phyloP scores from a whole-genome alignment of 2,888 invertebrate genomes.

The Eustalomyia histrio region DNA sequence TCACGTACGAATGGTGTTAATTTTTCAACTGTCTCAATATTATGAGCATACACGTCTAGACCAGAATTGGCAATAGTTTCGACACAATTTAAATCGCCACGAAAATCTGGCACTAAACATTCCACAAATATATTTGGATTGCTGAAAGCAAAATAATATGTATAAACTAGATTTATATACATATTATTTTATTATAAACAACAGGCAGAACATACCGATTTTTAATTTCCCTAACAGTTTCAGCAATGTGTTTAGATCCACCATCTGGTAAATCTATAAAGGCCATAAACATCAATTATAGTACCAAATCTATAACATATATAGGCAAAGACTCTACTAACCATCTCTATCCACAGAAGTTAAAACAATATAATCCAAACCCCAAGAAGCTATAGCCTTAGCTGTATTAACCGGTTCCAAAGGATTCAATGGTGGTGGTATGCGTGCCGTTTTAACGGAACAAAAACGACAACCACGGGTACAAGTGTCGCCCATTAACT shows the following conservation, averaged over 20 bases:
- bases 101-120: constrained; percentile 97
- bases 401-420: constrained; percentile 96
- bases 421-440: constrained; percentile 93
- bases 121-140: constrained; percentile 94
- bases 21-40: constrained; percentile 97
- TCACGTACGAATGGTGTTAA: constrained; percentile 96
- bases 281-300: not conserved
- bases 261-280: constrained; percentile 92
- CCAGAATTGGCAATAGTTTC: constrained; percentile 88
- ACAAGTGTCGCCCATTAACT: constrained; percentile 99
- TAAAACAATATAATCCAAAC: constrained; percentile 96
- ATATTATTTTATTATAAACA: not conserved
- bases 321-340: constrained; percentile 75
- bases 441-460: constrained; percentile 96
- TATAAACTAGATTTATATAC: not conserved
- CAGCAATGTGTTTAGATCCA: constrained; percentile 95
- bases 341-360: constrained; percentile 99
- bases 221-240: constrained; percentile 94
- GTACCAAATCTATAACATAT: not conserved
- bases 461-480: constrained; percentile 99
- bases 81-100: constrained; percentile 88
- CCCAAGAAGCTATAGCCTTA: constrained; percentile 94
- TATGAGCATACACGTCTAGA: constrained; percentile 98
- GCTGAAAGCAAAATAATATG: constrained; percentile 75
- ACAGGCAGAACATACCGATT: constrained; percentile 79